phyloP scores from a whole-genome alignment of 2,888 invertebrate genomes.

The Silvanus unidentatus region DNA sequence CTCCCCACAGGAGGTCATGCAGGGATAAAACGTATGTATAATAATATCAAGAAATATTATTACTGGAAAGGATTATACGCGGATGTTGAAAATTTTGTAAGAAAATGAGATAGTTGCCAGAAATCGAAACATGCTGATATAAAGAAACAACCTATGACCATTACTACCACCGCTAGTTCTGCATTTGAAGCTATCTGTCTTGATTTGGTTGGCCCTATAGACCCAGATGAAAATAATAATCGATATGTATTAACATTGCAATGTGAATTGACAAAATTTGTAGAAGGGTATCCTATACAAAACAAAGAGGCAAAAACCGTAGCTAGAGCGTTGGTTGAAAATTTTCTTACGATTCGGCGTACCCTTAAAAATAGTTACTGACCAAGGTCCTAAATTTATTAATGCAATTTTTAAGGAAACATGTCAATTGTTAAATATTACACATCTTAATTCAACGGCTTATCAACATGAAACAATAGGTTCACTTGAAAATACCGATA shows the following conservation, averaged over 20 bases:
- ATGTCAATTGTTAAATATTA: constrained; percentile 16
- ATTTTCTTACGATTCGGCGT: constrained; percentile 22
- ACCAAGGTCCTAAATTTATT: constrained; percentile 19
- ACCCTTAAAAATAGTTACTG: constrained; percentile 15
- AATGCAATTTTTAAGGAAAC: constrained; percentile 11
- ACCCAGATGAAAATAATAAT: constrained; percentile 8
- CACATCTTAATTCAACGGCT: constrained; percentile 15
- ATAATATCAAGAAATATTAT: constrained; percentile 16
- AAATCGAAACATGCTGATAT: constrained; percentile 8
- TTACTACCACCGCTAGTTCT: constrained; percentile 16
- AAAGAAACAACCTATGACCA: constrained; percentile 10
- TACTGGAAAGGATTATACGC: constrained; percentile 16
- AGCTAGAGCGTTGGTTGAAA: constrained; percentile 16
- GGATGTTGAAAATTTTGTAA: constrained; percentile 19
- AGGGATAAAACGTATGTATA: constrained; percentile 20
- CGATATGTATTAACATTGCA: constrained; percentile 14
- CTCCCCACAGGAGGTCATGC: constrained; percentile 24
- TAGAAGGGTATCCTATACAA: constrained; percentile 13
- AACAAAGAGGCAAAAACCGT: constrained; percentile 13
- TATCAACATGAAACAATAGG: constrained; percentile 16
- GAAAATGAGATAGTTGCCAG: constrained; percentile 18
- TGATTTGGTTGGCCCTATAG: constrained; percentile 16
- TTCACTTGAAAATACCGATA: constrained; percentile 15
- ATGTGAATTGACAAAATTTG: constrained; percentile 18
- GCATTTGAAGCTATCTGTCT: constrained; percentile 20